These are phyloP conservation scores for Dexiosoma caninum DNA, from an alignment of 2,888 invertebrate genomes.

Conservation along the genomic window DNA sequence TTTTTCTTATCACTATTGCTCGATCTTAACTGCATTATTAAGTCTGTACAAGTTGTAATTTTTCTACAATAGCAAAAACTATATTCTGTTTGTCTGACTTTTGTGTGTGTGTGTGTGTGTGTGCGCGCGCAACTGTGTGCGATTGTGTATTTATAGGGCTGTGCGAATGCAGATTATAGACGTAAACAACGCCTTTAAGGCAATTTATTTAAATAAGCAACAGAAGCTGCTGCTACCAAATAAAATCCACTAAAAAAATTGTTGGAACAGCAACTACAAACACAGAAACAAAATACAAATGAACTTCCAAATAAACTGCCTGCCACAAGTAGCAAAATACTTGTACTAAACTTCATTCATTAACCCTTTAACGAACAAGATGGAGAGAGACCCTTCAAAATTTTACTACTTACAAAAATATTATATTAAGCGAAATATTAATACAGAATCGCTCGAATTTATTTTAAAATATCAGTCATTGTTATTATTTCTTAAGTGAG, in stretches of 20 bases:
- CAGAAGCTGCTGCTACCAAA: constrained; percentile 69
- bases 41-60: constrained; percentile 14
- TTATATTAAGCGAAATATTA: too few species aligned
- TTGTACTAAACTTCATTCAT: neutral
- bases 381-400: too few species aligned
- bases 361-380: neutral
- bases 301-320: constrained; percentile 42
- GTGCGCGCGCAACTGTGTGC: neutral
- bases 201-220: constrained; percentile 70
- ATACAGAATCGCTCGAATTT: too few species aligned
- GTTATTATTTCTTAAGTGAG: too few species aligned
- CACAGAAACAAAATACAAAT: neutral
- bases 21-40: constrained; percentile 56
- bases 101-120: neutral
- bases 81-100: neutral
- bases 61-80: neutral
- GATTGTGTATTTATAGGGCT: neutral
- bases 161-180: constrained; percentile 15
- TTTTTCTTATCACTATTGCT: constrained; percentile 43
- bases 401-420: too few species aligned
- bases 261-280: constrained; percentile 13
- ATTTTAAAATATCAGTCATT: too few species aligned
- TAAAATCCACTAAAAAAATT: constrained; percentile 18
- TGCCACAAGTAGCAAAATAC: constrained; percentile 43
- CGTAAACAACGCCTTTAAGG: constrained; percentile 53